Base-by-base conservation (phyloP, 2,888 invertebrate species). In the Falcaria lacertinaria region DNA sequence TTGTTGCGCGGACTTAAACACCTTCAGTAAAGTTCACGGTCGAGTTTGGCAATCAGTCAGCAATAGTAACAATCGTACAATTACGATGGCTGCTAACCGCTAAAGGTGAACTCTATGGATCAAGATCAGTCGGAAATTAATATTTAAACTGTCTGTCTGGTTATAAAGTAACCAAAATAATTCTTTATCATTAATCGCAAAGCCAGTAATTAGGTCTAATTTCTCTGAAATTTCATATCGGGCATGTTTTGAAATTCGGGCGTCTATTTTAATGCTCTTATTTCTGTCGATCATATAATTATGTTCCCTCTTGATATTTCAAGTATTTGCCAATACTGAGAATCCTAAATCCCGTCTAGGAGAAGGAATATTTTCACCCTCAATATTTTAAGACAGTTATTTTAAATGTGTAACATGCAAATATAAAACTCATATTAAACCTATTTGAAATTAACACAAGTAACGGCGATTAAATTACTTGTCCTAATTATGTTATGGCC, bases 401-500 rank as follows among this genome's bases (percentile, higher is more conserved):
- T n/a, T n/a, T n/a, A n/a, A n/a, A n/a, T n/a, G n/a, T n/a, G n/a
- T n/a, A n/a, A n/a, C n/a, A n/a, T n/a, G 37, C 37, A 37, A 37
- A 52, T 46, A 48, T 52, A 48, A 50, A 47, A 35, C 35, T 41
- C 33, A 33, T 34, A 28, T 15, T 34, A 50, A 44, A 45, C 51
- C 50, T 51, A 54, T 55, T 57, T 51, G 51, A 22, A 44, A 52
- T 56, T 53, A 57, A 52, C 57, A n/a, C n/a, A n/a, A n/a, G n/a
- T 61, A 60, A 60, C 54, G 54, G 51, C 54, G 53, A 58, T 56
- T 60, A 59, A 61, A 61, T 60, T 56, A 57, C 60, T 50, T 48
- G 58, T 50, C 52, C 58, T 62, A 64, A 66, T 64, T 64, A 58
- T 54, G 47, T 55, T 43, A 57, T 48, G 42, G 41, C 32, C 17